Conservation (phyloP, 2,113 vertebrate genomes). For the Menura novaehollandiae region DNA sequence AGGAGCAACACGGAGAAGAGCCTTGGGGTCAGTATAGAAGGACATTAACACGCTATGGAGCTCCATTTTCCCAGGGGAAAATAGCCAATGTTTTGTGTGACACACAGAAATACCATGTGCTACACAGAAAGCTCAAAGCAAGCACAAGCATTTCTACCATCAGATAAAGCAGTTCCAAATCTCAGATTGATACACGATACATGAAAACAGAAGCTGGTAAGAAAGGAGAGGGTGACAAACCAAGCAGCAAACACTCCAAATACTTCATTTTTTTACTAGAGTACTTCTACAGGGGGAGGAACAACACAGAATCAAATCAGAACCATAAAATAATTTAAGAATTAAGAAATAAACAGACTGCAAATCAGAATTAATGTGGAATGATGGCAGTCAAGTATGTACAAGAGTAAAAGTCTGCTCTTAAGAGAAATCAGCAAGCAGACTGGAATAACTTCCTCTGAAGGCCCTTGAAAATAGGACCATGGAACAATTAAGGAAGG, state of each 20-base stretch:
- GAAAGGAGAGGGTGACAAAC: background rate
- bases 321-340: background rate
- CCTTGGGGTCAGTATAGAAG: background rate
- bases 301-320: background rate
- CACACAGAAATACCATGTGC: background rate
- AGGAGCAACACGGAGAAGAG: background rate
- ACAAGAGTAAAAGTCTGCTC: background rate
- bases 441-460: background rate
- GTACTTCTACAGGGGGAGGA: background rate
- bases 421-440: background rate
- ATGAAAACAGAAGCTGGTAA: background rate
- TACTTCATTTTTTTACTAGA: background rate
- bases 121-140: background rate
- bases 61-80: background rate
- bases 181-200: background rate
- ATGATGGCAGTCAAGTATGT: background rate
- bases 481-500: background rate
- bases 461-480: background rate
- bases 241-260: background rate
- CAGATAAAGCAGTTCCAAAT: background rate
- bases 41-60: background rate
- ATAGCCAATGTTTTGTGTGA: background rate
- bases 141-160: background rate
- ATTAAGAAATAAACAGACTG: background rate
- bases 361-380: background rate